These are phyloP conservation scores for Pantala flavescens DNA, from an alignment of 1,140 invertebrate species.

Conservation along the genomic window DNA sequence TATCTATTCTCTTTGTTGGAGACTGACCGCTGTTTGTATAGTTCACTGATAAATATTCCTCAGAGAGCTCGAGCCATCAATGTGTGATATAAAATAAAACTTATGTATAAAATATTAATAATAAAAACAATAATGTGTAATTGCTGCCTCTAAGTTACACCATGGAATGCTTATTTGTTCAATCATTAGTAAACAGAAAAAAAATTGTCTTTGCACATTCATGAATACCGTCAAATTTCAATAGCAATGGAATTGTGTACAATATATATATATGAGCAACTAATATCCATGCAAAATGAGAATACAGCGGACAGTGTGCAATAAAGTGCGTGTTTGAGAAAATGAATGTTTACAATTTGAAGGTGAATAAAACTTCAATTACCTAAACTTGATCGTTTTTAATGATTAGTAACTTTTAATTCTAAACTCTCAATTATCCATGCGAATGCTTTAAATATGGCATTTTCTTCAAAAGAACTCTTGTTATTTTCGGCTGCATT, in stretches of 20 bases:
- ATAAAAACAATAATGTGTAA: constrained; percentile 8
- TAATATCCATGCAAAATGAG: neutral
- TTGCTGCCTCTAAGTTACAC: neutral
- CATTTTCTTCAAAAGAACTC: too few relatives aligned
- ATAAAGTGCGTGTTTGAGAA: constrained; percentile 8
- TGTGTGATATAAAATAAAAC: constrained; percentile 8
- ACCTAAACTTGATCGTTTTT: neutral
- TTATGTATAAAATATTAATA: neutral
- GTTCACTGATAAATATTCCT: neutral
- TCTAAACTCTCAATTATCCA: too few relatives aligned
- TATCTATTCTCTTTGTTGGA: constrained; percentile 10
- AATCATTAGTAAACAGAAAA: constrained; percentile 3
- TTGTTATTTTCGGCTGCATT: too few relatives aligned
- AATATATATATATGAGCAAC: neutral
- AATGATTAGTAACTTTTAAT: neutral
- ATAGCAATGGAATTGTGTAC: constrained; percentile 6
- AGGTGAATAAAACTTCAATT: constrained; percentile 8
- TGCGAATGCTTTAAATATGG: too few relatives aligned
- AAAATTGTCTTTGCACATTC: neutral
- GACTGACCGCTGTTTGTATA: constrained; percentile 1
- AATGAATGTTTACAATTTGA: constrained; percentile 4
- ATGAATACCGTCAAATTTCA: neutral
- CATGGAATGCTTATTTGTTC: neutral
- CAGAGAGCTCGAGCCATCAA: constrained; percentile 7
- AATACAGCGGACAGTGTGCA: constrained; percentile 3